Conservation (phyloP, 2,797 vertebrate genomes). For the Craterocephalus amniculus region DNA sequence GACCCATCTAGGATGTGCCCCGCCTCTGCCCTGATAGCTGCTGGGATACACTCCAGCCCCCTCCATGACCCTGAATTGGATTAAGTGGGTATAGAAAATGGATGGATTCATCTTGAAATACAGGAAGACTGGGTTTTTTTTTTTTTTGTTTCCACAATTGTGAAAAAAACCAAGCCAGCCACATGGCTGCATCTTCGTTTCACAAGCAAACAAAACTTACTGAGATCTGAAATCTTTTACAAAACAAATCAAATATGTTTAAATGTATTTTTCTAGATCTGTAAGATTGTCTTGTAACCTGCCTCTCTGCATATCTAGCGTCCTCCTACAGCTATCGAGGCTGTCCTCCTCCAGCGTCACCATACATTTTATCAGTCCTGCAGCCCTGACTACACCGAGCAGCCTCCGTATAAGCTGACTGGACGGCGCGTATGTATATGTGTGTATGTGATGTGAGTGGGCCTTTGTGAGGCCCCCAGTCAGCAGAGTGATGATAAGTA, state of each 20-base stretch:
- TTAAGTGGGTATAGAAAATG: neutral
- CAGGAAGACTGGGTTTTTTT: neutral
- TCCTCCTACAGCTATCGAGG: slow-evolving; percentile 49
- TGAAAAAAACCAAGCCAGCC: neutral
- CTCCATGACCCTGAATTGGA: neutral
- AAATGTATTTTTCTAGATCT: slow-evolving; percentile 2
- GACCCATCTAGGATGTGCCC: neutral
- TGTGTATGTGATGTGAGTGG: slow-evolving; percentile 58
- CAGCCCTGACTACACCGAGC: slow-evolving; percentile 37
- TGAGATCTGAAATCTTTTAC: neutral
- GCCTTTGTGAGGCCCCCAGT: slow-evolving; percentile 78
- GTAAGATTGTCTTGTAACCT: slow-evolving; percentile 20
- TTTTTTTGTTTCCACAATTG: neutral
- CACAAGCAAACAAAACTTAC: neutral
- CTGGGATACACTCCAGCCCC: neutral
- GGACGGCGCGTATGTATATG: slow-evolving; percentile 31
- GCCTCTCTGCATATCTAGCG: slow-evolving; percentile 29
- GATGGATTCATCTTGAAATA: neutral
- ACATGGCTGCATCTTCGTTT: neutral
- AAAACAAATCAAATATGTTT: slow-evolving; percentile 16
- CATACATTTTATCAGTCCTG: slow-evolving; percentile 67
- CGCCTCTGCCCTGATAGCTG: neutral
- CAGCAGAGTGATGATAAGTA: slow-evolving; percentile 84
- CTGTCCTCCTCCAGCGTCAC: slow-evolving; percentile 39
- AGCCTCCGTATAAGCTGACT: slow-evolving; percentile 40